Percentiles rank a stretch among this genome's conserved stretches.
phyloP scores from a whole-genome alignment of 2,888 invertebrate genomes.

The Tipula unca region DNA sequence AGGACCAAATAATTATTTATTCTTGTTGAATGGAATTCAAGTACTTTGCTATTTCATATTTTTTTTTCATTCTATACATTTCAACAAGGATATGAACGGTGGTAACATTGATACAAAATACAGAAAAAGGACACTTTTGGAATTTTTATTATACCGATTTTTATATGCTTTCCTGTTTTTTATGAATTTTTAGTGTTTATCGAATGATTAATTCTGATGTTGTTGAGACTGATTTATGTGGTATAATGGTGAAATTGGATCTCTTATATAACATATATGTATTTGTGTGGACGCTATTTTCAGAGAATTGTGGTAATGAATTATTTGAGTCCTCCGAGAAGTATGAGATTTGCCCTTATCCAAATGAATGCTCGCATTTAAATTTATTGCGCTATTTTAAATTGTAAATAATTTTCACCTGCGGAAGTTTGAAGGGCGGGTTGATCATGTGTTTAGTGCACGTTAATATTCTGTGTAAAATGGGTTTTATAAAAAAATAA shows the following conservation, averaged over 20 bases:
- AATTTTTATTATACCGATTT: not conserved
- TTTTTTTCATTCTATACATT: not conserved
- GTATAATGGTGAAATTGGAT: not conserved
- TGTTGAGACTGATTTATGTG: slow-evolving; percentile 14
- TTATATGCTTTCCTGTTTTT: not conserved
- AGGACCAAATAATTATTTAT: slow-evolving; percentile 14
- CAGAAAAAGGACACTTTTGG: not conserved
- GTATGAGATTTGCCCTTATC: not conserved
- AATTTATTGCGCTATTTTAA: not conserved
- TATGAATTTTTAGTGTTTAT: slow-evolving; percentile 14
- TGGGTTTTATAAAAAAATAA: too few relatives aligned
- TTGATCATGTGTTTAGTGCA: too few relatives aligned
- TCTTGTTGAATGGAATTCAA: slow-evolving; percentile 8
- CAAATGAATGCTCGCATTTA: not conserved
- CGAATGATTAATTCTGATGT: not conserved
- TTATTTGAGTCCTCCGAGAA: not conserved
- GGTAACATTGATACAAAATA: not conserved
- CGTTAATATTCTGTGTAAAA: too few relatives aligned
- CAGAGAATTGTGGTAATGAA: not conserved
- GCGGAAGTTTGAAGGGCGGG: too few relatives aligned
- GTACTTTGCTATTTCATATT: not conserved
- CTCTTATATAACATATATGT: not conserved
- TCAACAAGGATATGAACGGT: slow-evolving; percentile 2
- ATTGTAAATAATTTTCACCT: not conserved
- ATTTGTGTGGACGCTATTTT: not conserved